Conservation (phyloP, 2,888 invertebrate species). For the Malthinus seriepunctatus region DNA sequence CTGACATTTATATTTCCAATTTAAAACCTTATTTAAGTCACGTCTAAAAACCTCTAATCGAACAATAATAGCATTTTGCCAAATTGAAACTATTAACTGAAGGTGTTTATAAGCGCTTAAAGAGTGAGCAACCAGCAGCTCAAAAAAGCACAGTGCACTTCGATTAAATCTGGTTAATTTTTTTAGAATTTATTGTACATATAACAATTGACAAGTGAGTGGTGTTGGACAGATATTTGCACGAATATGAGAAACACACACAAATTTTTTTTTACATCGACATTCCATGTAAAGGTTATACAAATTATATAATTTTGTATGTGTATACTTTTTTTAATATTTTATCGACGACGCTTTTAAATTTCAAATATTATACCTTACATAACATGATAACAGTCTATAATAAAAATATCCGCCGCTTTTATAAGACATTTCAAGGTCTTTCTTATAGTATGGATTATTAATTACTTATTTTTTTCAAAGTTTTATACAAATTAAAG, state of each 20-base stretch:
- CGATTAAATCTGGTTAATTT: slow-evolving; percentile 23
- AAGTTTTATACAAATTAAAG: neutral
- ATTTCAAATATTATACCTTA: slow-evolving; percentile 39
- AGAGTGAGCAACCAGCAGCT: slow-evolving; percentile 33
- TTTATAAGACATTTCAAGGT: slow-evolving; percentile 12
- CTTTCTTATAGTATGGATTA: neutral
- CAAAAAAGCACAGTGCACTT: slow-evolving; percentile 28
- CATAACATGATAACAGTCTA: slow-evolving; percentile 14
- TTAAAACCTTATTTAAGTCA: neutral
- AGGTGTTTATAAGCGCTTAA: slow-evolving; percentile 33
- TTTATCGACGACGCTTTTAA: slow-evolving; percentile 24
- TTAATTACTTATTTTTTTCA: neutral
- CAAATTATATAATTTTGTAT: slow-evolving; percentile 30
- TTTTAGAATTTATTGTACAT: slow-evolving; percentile 50
- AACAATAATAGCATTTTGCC: slow-evolving; percentile 12
- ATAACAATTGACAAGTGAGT: slow-evolving; percentile 52
- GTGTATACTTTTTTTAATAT: slow-evolving; percentile 27
- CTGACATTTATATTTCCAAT: too few species aligned
- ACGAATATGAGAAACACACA: slow-evolving; percentile 36
- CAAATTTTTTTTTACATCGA: slow-evolving; percentile 34
- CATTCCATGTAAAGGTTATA: slow-evolving; percentile 36
- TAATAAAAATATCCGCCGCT: slow-evolving; percentile 19
- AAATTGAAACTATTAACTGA: slow-evolving; percentile 16
- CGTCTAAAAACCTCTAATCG: slow-evolving; percentile 15
- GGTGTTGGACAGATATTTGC: slow-evolving; percentile 48